Evolutionary conservation across 2,888 invertebrate species (phyloP).

Genomic region (Serripes groenlandicus): DNA sequence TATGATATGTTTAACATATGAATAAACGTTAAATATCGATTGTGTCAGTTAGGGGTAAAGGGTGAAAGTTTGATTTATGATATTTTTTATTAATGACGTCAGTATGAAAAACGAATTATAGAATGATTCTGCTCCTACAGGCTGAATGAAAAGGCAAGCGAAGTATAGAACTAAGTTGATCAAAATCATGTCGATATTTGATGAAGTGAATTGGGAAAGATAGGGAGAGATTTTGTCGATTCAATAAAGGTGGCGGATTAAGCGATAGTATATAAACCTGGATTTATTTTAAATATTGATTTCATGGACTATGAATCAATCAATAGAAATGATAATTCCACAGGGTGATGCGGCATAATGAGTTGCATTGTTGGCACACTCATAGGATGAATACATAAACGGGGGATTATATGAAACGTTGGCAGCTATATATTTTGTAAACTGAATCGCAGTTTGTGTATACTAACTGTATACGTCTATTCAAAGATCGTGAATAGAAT

Average conservation of each 20-base stretch:
- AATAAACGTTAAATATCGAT: too few species aligned
- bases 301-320: not conserved
- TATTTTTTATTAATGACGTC: too few species aligned
- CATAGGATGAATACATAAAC: conserved; percentile 3
- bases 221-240: too few species aligned
- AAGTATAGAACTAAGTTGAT: too few species aligned
- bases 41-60: too few species aligned
- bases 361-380: not conserved
- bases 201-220: too few species aligned
- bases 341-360: conserved; percentile 2
- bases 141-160: too few species aligned
- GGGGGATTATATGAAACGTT: not conserved
- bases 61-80: too few species aligned
- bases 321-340: conserved; percentile 13
- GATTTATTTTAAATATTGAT: not conserved
- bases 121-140: too few species aligned
- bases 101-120: too few species aligned
- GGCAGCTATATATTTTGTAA: conserved; percentile 14
- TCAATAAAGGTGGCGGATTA: not conserved
- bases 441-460: not conserved
- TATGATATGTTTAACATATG: too few species aligned
- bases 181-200: too few species aligned
- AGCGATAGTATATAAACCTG: not conserved
- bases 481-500: conserved; percentile 19
- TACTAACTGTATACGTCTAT: not conserved